A percentile compares a stretch with the other conserved stretches of the same genome.
phyloP scores from a whole-genome alignment of 2,113 vertebrate genomes.

The human region DNA sequence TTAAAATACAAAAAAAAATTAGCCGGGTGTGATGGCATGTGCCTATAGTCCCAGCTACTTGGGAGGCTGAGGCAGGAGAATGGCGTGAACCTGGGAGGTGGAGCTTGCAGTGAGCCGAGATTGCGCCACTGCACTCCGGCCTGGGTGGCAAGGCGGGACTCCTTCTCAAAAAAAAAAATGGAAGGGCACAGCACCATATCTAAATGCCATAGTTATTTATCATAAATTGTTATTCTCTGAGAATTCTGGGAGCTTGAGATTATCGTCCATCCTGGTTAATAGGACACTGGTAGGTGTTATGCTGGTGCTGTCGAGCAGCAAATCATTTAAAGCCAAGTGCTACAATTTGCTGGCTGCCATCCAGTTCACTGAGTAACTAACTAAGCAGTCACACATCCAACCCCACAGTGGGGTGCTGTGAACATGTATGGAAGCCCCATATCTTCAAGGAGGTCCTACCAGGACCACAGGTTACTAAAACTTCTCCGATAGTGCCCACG shows the following conservation, averaged over 20 bases:
- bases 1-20: too few species aligned
- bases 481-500: neutral
- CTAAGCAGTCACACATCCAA: neutral
- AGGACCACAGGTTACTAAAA: too few species aligned
- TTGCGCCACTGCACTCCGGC: too few species aligned
- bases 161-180: neutral
- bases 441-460: neutral
- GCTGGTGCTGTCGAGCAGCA: neutral
- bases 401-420: neutral
- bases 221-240: neutral
- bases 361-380: neutral
- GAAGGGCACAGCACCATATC: neutral
- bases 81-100: fast-evolving
- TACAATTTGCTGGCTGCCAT: neutral
- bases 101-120: too few species aligned
- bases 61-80: too few species aligned
- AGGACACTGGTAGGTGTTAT: neutral
- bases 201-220: conserved; percentile 6
- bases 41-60: too few species aligned
- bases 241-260: neutral
- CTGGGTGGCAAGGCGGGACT: too few species aligned
- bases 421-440: neutral
- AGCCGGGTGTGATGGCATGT: too few species aligned
- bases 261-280: neutral
- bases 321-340: neutral